A percentile compares a stretch with the other conserved stretches of the same genome.
These are phyloP conservation scores for Pagrus major DNA, from an alignment of 2,113 vertebrate species.

Conservation along the genomic window DNA sequence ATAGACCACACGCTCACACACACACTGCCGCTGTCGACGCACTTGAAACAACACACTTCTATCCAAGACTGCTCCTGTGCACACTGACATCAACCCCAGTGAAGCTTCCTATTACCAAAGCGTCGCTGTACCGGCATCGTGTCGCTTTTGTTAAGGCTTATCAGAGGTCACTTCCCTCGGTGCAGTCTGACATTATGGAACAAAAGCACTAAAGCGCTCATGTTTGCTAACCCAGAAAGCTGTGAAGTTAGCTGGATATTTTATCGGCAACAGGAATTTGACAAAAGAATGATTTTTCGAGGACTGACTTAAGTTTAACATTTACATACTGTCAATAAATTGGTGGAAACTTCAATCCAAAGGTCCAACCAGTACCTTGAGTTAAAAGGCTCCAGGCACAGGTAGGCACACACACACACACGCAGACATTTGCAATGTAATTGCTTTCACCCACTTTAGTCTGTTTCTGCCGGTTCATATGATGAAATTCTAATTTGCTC, in stretches of 20 bases:
- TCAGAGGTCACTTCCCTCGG: conserved; percentile 67
- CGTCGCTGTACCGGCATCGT: conserved; percentile 34
- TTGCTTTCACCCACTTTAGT: neutral
- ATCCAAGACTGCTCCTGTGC: conserved; percentile 57
- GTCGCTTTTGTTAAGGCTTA: conserved; percentile 62
- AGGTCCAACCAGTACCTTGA: neutral
- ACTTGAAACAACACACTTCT: conserved; percentile 64
- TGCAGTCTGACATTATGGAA: conserved; percentile 64
- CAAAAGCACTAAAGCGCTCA: conserved; percentile 55
- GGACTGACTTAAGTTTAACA: neutral
- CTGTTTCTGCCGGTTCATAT: neutral
- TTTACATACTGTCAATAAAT: neutral
- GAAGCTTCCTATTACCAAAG: conserved; percentile 69
- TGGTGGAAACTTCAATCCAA: neutral
- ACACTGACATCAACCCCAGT: conserved; percentile 51
- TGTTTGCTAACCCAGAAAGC: conserved; percentile 35
- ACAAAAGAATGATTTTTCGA: conserved; percentile 21
- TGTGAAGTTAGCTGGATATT: conserved; percentile 21
- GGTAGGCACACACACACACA: neutral
- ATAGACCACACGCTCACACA: conserved; percentile 48
- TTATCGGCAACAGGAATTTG: conserved; percentile 7
- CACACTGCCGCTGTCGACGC: conserved; percentile 38
- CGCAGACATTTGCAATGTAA: neutral
- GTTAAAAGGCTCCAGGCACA: neutral
- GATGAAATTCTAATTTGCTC: conserved; percentile 1